Conservation (phyloP, 2,113 vertebrate species). For the Cyphomyrus plagiostoma region DNA sequence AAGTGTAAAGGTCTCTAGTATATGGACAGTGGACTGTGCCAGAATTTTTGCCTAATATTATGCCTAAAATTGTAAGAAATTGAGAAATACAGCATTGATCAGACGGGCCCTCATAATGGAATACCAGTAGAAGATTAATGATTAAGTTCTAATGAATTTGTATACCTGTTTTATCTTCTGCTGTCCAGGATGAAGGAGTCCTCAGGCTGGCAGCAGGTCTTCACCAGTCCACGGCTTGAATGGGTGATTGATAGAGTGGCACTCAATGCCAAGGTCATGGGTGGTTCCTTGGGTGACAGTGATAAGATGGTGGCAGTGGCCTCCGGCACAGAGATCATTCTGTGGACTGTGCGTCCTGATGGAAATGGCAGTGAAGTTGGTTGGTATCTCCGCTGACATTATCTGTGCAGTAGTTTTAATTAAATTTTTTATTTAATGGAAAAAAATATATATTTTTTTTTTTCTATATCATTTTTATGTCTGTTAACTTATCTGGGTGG, state of each 20-base stretch:
- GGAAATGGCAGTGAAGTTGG: conserved; percentile 81
- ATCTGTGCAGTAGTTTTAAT: background rate
- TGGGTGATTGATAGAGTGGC: conserved; percentile 83
- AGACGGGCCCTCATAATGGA: background rate
- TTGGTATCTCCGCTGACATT: conserved; percentile 31
- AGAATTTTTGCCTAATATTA: background rate
- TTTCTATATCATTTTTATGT: background rate
- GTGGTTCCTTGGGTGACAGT: conserved; percentile 74
- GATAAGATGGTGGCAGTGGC: conserved; percentile 89
- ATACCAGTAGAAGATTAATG: background rate
- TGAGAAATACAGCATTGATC: background rate
- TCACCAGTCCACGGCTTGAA: conserved; percentile 79
- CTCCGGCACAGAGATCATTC: conserved; percentile 75
- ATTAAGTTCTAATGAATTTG: background rate
- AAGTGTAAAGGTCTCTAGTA: background rate
- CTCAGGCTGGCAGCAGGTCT: conserved; percentile 83
- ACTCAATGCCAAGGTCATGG: conserved; percentile 78
- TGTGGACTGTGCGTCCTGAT: conserved; percentile 78
- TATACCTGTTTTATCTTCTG: background rate
- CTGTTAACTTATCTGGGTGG: background rate
- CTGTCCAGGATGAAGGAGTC: conserved; percentile 78
- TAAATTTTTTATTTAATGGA: background rate
- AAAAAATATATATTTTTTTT: background rate
- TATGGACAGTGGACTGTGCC: background rate
- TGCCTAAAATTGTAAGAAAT: background rate